Base-by-base conservation (phyloP, 2,888 invertebrate species). In the Hyposoter dolosus region DNA sequence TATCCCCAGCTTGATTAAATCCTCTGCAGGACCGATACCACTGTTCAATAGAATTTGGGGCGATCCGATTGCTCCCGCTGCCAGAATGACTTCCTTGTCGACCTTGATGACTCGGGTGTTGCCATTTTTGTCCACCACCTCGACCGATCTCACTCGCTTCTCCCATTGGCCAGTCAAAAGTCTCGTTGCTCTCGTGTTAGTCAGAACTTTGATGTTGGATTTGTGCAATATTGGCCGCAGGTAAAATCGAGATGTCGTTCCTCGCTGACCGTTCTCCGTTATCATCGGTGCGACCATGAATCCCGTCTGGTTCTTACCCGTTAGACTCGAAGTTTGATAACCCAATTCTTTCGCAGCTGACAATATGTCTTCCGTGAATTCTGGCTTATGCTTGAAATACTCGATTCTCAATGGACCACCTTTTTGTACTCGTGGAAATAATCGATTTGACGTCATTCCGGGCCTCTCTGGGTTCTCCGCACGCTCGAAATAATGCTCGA, bases 141-240 rank as follows among this genome's bases (percentile, higher is more conserved):
- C 93, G 1, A 95, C 93, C n/a, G 95, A 95, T 28, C 96, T 96
- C 0, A 98, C 97, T 84, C 96, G 78, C 23, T 89, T 91, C 7
- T 88, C 87, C 92, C 93, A 93, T 0, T 90, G 85, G 3, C 88
- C 90, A 7, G 89, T 89, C 17, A 93, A 74, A 5, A 95, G 90
- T 88, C 93, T 95, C 4, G 94, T 94, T 0, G 95, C 95, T 50
- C 94, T 94, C 0, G 95, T 93, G 82, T 95, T 94, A 12, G 94
- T 95, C 40, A 95, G 89, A 0, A 95, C 94, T 82, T 94, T 93
- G 3, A 95, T 90, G 88, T 95, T 95, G 0, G 88, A 88, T 28
- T 95, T 92, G 10, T 93, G 89, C 19, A 93, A 88, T 2, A 90
- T 90, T 0, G 95, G 91, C 81, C 94, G 93, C 60, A 96, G 89